phyloP scores from a whole-genome alignment of 2,113 vertebrate species.

The Narcine bancroftii region DNA sequence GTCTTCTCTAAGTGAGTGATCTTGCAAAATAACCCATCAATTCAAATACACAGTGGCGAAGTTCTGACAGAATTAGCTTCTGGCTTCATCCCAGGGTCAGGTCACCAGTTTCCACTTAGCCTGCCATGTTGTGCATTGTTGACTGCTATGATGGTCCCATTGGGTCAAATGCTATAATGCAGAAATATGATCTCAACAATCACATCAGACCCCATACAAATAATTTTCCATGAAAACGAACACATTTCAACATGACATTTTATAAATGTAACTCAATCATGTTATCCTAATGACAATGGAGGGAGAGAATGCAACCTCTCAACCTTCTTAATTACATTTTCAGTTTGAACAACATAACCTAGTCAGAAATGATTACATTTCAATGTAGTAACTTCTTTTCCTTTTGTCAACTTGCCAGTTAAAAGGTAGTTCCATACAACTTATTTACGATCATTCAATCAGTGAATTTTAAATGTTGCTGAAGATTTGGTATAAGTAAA shows the following conservation, averaged over 20 bases:
- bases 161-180: not conserved
- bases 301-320: not conserved
- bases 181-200: slow-evolving; percentile 26
- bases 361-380: not conserved
- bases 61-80: slow-evolving; percentile 32
- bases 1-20: not conserved
- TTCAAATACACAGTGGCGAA: slow-evolving; percentile 13
- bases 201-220: not conserved
- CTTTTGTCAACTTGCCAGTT: not conserved
- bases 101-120: slow-evolving; percentile 34
- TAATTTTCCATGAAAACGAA: not conserved
- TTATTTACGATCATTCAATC: not conserved
- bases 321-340: not conserved
- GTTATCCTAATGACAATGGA: not conserved
- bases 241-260: not conserved
- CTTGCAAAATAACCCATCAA: not conserved
- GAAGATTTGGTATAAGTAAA: no score
- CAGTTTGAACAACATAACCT: not conserved
- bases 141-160: slow-evolving; percentile 6
- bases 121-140: slow-evolving; percentile 25
- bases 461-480: not conserved
- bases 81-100: slow-evolving; percentile 21
- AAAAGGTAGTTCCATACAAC: not conserved
- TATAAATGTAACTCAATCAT: not conserved
- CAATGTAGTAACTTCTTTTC: not conserved